Conservation (phyloP, 2,113 vertebrate species). For the Pseudopipra pipra region DNA sequence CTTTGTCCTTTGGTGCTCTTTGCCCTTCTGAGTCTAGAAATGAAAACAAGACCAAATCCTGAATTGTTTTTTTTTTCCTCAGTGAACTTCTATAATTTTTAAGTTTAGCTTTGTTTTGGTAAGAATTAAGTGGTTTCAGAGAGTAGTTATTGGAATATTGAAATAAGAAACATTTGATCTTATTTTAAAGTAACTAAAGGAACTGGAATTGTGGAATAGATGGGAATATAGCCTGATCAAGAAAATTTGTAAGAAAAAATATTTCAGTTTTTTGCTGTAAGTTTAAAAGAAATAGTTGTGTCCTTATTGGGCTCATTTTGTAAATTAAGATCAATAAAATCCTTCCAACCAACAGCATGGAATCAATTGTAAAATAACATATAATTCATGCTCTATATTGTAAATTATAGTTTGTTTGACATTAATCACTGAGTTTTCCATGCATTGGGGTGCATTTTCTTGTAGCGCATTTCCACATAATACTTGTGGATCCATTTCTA, state of each 20-base stretch:
- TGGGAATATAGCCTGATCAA: background rate
- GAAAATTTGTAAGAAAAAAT: background rate
- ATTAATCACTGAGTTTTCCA: constrained; percentile 68
- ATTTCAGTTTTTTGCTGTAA: constrained; percentile 32
- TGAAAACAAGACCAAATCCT: background rate
- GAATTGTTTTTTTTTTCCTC: background rate
- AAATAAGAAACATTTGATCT: background rate
- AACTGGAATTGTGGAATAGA: background rate
- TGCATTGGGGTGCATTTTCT: constrained; percentile 60
- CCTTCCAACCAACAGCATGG: constrained; percentile 68
- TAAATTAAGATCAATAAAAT: constrained; percentile 77
- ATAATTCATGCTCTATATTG: constrained; percentile 70
- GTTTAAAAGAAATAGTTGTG: constrained; percentile 55
- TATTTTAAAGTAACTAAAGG: background rate
- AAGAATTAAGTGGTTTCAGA: background rate
- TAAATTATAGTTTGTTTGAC: constrained; percentile 77
- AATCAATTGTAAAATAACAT: constrained; percentile 78
- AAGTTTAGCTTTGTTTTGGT: background rate
- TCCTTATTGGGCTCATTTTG: constrained; percentile 67
- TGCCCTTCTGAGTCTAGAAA: background rate
- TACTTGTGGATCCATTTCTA: constrained; percentile 66
- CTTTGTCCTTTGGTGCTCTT: background rate
- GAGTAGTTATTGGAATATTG: background rate
- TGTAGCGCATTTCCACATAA: constrained; percentile 52
- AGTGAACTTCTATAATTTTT: background rate